phyloP scores from a whole-genome alignment of 64 coral and sea anemone genomes.

The Hydrozoanthus tunicans region DNA sequence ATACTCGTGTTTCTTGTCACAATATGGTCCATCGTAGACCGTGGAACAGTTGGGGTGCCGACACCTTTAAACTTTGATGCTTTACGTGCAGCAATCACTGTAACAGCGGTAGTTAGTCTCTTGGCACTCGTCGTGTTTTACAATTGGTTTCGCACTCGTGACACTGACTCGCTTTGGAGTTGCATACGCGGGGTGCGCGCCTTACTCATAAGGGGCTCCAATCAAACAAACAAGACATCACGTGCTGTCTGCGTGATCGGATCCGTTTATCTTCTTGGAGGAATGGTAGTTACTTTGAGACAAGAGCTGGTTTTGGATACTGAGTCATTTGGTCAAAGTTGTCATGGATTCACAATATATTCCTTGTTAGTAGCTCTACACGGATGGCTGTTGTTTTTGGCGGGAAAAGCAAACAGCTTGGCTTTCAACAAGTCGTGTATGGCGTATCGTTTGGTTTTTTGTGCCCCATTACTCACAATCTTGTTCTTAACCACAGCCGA shows the following conservation, averaged over 20 bases:
- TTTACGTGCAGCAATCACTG: neutral
- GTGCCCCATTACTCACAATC: constrained; percentile 16
- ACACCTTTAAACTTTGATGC: constrained; percentile 38
- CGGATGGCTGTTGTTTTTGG: constrained; percentile 28
- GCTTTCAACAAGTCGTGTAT: constrained; percentile 10
- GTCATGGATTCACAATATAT: constrained; percentile 43
- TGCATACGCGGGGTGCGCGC: neutral
- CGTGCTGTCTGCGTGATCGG: constrained; percentile 29
- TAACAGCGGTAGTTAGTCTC: constrained; percentile 1
- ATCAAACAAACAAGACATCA: constrained; percentile 6
- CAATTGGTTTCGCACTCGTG: neutral
- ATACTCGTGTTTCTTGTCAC: constrained; percentile 14
- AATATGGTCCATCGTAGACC: constrained; percentile 20
- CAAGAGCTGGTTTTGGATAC: constrained; percentile 38
- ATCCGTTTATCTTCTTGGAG: constrained; percentile 16
- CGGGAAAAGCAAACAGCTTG: constrained; percentile 13
- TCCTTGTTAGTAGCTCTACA: constrained; percentile 21
- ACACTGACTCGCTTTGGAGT: constrained; percentile 10
- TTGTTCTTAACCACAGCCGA: constrained; percentile 23
- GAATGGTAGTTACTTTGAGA: constrained; percentile 17
- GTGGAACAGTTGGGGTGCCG: neutral
- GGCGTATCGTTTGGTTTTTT: constrained; percentile 51
- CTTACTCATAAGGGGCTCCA: constrained; percentile 16
- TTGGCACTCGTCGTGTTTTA: neutral
- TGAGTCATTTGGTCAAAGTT: constrained; percentile 9